Evolutionary conservation across 2,888 invertebrate genomes (phyloP).

Genomic region (Gymnosoma rotundatum): DNA sequence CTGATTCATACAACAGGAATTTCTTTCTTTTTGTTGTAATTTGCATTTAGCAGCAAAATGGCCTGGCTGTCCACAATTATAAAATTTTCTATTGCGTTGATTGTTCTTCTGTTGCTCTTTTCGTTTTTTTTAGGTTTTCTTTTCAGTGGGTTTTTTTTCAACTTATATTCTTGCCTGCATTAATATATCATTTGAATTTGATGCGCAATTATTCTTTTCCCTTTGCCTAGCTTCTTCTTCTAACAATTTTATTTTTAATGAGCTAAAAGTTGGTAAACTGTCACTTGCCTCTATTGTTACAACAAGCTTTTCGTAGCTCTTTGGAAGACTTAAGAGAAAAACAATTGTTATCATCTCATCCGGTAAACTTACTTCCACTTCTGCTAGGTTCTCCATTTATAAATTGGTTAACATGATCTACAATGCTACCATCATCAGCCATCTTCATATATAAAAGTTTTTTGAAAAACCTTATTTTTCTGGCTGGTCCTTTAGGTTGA

Average conservation of each 20-base stretch:
- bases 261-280: slow-evolving; percentile 45
- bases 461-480: slow-evolving; percentile 61
- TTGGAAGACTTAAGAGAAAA: slow-evolving; percentile 53
- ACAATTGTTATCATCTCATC: slow-evolving; percentile 58
- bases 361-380: no score
- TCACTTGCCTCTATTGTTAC: no score
- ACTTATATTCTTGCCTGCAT: slow-evolving; percentile 30
- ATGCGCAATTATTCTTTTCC: slow-evolving; percentile 22
- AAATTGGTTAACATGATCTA: background rate
- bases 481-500: slow-evolving; percentile 56
- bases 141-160: no score
- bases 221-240: background rate
- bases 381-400: slow-evolving; percentile 15
- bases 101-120: background rate
- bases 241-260: background rate
- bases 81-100: slow-evolving; percentile 36
- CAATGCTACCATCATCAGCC: slow-evolving; percentile 1
- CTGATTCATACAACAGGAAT: slow-evolving; percentile 41
- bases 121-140: no score
- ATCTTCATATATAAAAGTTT: slow-evolving; percentile 30
- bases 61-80: slow-evolving; percentile 43
- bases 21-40: slow-evolving; percentile 19
- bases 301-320: no score
- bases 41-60: slow-evolving; percentile 46
- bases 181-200: slow-evolving; percentile 10